Conservation (phyloP, 2,888 invertebrate species). For the Sinopyrophorus schimmeli region DNA sequence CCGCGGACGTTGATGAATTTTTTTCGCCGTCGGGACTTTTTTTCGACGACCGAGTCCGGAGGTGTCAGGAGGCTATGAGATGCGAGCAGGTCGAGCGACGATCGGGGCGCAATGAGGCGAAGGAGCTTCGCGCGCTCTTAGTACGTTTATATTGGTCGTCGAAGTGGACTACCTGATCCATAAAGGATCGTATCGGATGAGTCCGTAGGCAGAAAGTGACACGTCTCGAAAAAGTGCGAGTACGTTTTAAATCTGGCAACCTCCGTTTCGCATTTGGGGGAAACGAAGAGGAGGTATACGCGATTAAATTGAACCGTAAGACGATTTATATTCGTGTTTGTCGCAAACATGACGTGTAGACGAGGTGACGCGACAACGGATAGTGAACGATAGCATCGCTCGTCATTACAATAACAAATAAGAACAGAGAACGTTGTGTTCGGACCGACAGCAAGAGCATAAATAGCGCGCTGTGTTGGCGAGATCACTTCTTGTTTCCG, state of each 20-base stretch:
- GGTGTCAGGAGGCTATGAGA: too few species aligned
- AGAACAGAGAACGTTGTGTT: conserved; percentile 52
- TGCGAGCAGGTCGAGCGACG: too few species aligned
- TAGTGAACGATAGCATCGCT: conserved; percentile 52
- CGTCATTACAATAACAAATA: conserved; percentile 57
- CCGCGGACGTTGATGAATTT: too few species aligned
- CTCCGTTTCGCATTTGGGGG: conserved; percentile 18
- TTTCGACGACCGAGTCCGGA: too few species aligned
- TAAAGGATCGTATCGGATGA: conserved; percentile 11
- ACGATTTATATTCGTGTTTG: conserved; percentile 37
- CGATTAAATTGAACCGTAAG: conserved; percentile 32
- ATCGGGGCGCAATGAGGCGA: too few species aligned
- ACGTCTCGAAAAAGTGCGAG: conserved; percentile 10
- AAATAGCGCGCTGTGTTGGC: conserved; percentile 46
- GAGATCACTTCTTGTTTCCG: conserved; percentile 31
- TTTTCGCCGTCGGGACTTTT: too few species aligned
- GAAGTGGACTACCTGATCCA: conserved; percentile 7
- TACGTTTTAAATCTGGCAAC: conserved; percentile 17
- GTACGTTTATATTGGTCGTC: conserved; percentile 9
- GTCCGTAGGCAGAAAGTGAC: conserved; percentile 15
- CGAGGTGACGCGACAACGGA: conserved; percentile 51
- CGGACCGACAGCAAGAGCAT: conserved; percentile 47
- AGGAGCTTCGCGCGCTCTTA: too few species aligned
- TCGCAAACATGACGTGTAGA: conserved; percentile 49
- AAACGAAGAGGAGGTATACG: conserved; percentile 19